phyloP scores from a whole-genome alignment of 2,113 vertebrate species.

The Bagarius yarrelli region DNA sequence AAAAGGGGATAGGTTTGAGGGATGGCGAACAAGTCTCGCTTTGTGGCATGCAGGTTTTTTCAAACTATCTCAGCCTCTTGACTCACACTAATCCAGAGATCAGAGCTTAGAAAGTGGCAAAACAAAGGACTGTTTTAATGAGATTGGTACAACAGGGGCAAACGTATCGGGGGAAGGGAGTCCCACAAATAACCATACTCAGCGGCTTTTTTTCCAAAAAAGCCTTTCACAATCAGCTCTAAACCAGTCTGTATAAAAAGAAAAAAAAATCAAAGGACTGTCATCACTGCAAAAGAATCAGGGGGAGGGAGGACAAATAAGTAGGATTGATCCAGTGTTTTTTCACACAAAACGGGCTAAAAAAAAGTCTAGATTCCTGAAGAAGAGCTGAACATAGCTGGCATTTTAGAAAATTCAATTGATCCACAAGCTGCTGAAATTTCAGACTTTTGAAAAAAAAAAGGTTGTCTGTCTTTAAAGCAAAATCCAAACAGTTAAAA shows the following conservation, averaged over 20 bases:
- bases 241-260: conserved; percentile 66
- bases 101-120: conserved; percentile 81
- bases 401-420: conserved; percentile 41
- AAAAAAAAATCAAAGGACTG: conserved; percentile 64
- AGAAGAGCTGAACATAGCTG: conserved; percentile 51
- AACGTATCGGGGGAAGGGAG: conserved; percentile 53
- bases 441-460: conserved; percentile 12
- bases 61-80: conserved; percentile 79
- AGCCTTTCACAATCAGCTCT: conserved; percentile 74
- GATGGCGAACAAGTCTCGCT: conserved; percentile 70
- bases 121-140: conserved; percentile 81
- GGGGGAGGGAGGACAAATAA: conserved; percentile 62
- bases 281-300: conserved; percentile 65
- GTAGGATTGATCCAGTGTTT: conserved; percentile 60
- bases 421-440: conserved; percentile 21
- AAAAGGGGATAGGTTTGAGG: conserved; percentile 58
- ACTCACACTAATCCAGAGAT: conserved; percentile 81
- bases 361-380: conserved; percentile 53
- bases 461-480: conserved; percentile 18
- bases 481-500: conserved; percentile 8
- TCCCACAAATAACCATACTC: conserved; percentile 58
- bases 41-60: conserved; percentile 76
- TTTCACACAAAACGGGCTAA: conserved; percentile 55
- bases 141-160: conserved; percentile 75
- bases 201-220: conserved; percentile 71